phyloP scores from a whole-genome alignment of 2,888 invertebrate species.

The Stegana nigrithorax region DNA sequence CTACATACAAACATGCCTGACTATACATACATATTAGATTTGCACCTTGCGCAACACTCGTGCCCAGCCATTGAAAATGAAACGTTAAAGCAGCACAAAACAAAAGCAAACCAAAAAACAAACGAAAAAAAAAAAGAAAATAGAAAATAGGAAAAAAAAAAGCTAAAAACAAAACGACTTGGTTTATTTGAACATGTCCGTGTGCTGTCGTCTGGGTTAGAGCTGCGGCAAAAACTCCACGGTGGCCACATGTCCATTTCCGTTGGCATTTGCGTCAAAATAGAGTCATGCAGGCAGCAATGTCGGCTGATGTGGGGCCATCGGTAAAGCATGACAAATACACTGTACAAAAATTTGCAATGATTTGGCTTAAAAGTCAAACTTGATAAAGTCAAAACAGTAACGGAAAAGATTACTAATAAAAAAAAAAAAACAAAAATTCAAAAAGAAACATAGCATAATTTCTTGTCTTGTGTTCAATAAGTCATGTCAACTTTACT shows the following conservation, averaged over 20 bases:
- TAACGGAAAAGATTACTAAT: too few relatives aligned
- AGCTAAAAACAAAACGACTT: slow-evolving; percentile 6
- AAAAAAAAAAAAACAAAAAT: too few relatives aligned
- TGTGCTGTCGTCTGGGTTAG: background rate
- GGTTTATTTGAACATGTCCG: slow-evolving; percentile 7
- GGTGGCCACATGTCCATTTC: slow-evolving; percentile 44
- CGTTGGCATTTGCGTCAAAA: slow-evolving; percentile 20
- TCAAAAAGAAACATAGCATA: too few relatives aligned
- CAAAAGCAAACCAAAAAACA: background rate
- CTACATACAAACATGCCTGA: slow-evolving; percentile 4
- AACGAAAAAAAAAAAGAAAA: background rate
- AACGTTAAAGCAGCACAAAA: background rate
- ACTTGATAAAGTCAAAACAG: too few relatives aligned
- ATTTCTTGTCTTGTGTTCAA: too few relatives aligned
- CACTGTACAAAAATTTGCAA: too few relatives aligned
- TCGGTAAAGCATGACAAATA: too few relatives aligned
- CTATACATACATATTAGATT: slow-evolving; percentile 14
- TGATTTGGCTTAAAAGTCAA: too few relatives aligned
- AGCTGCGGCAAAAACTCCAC: background rate
- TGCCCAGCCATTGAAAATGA: background rate
- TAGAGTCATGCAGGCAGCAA: too few relatives aligned
- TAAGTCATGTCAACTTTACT: too few relatives aligned
- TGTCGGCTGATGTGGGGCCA: too few relatives aligned
- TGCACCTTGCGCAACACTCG: too few relatives aligned
- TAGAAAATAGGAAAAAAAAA: background rate